Conservation (phyloP, 2,888 invertebrate genomes). For the Scaptodrosophila latifasciaeformis region DNA sequence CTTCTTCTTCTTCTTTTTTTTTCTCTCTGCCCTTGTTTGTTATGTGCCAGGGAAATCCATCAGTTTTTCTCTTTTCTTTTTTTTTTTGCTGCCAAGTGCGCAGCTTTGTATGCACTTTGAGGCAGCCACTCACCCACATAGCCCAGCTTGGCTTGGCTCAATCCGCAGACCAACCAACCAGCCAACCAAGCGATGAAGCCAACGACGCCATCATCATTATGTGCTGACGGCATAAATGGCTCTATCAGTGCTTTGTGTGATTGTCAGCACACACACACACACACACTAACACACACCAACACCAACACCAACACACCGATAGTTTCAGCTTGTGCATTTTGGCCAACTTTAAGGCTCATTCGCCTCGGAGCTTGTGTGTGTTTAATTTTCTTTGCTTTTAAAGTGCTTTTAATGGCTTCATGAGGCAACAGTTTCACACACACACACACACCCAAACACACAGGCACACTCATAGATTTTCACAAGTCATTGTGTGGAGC, state of each 20-base stretch:
- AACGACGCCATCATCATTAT: constrained; percentile 55
- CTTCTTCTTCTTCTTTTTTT: not conserved
- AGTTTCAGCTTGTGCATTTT: not conserved
- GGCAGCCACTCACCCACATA: constrained; percentile 28
- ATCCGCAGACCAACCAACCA: constrained; percentile 8
- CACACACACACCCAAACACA: no score
- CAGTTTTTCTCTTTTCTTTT: constrained; percentile 18
- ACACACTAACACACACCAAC: not conserved
- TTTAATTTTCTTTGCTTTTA: constrained; percentile 34
- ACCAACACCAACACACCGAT: not conserved
- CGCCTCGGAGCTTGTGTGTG: constrained; percentile 18
- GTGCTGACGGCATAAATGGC: constrained; percentile 67
- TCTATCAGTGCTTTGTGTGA: constrained; percentile 59
- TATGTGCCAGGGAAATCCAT: constrained; percentile 60
- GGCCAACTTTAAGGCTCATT: constrained; percentile 42
- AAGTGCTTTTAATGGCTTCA: constrained; percentile 62
- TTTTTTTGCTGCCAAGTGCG: constrained; percentile 26
- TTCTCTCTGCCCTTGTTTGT: constrained; percentile 50
- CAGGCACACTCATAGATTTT: not conserved
- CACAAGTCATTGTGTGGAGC: no score
- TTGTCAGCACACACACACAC: constrained; percentile 1
- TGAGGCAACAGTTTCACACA: constrained; percentile 16
- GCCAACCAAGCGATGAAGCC: constrained; percentile 1
- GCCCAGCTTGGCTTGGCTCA: not conserved
- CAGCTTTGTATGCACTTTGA: constrained; percentile 40